Evolutionary conservation across 2,888 invertebrate species (phyloP), one percentile per base, ranked within the genome.

Genomic region (Hololepta plana): DNA sequence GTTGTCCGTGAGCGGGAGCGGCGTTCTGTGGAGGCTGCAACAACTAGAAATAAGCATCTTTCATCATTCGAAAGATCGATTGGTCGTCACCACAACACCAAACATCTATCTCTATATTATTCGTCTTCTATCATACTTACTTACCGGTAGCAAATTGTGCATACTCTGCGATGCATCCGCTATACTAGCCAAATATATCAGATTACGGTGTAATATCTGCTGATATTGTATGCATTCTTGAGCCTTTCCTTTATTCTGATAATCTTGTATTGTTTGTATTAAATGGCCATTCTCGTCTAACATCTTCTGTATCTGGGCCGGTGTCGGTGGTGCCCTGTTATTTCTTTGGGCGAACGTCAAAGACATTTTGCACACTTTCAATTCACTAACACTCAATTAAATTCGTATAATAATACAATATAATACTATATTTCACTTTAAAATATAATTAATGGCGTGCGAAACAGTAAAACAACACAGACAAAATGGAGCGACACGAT

Each of bases 91-190:
- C 17, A 28, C 10, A 21, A 21, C 15, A 28, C 12, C 24, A 20
- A 8, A 7, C 12, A 24, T 4, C n/a, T 19, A 20, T 12, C 12
- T 16, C n/a, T n/a, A n/a, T n/a, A n/a, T n/a, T n/a, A n/a, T n/a
- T n/a, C 21, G 15, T 7, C 3, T 4, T 14, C n/a, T n/a, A n/a
- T n/a, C n/a, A n/a, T n/a, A n/a, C n/a, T n/a, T n/a, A 55, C 66
- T 71, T 67, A 90, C 90, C 45, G 91, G 91, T 45, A 91, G 59
- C 41, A 90, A 64, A 30, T 76, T 72, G 49, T 84, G 80, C 36
- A 91, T 79, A 57, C 88, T 91, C 60, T 90, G 90, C 49, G 81
- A 82, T 10, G 87, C 77, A 60, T 98, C 96, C n/a, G 95, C 95
- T 32, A 96, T 70, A 13, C 90, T 87, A 5, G 95, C 93, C 40